These are phyloP conservation scores for Schizopygopsis malacanthus DNA, from an alignment of 2,797 vertebrate species.

Conservation along the genomic window DNA sequence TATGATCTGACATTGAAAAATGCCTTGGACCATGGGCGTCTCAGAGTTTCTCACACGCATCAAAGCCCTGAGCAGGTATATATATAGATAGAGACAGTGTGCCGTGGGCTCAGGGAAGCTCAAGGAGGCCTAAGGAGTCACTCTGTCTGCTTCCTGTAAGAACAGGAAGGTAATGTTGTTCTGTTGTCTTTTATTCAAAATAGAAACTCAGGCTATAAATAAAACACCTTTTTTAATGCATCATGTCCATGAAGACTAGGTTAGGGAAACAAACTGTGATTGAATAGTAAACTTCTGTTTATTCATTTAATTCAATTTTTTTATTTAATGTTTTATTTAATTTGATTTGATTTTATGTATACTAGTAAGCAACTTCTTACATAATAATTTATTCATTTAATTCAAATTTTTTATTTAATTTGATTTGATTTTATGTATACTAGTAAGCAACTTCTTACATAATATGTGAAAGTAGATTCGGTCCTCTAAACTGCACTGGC, in stretches of 20 bases:
- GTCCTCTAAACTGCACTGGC: not conserved
- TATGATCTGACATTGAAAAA: constrained; percentile 18
- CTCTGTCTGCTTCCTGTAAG: constrained; percentile 82
- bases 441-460: not conserved
- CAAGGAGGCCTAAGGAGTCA: constrained; percentile 73
- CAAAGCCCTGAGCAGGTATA: constrained; percentile 60
- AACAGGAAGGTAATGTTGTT: constrained; percentile 81
- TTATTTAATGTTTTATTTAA: no score
- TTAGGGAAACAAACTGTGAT: constrained; percentile 31
- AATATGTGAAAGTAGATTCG: not conserved
- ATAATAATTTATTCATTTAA: no score
- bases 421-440: not conserved
- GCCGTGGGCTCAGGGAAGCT: constrained; percentile 63
- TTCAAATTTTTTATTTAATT: no score
- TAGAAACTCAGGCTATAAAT: constrained; percentile 78
- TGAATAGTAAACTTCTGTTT: not conserved
- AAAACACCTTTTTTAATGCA: constrained; percentile 71
- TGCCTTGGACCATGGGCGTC: constrained; percentile 36
- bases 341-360: not conserved
- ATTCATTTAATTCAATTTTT: not conserved
- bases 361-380: not conserved
- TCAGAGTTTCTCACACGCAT: constrained; percentile 67
- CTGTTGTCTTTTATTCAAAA: constrained; percentile 70
- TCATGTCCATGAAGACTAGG: constrained; percentile 72
- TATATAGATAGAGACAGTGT: constrained; percentile 63